Evolutionary conservation across 2,888 invertebrate genomes (phyloP), one percentile per base, ranked within the genome.

Genomic region (Bruchidius siliquastri): DNA sequence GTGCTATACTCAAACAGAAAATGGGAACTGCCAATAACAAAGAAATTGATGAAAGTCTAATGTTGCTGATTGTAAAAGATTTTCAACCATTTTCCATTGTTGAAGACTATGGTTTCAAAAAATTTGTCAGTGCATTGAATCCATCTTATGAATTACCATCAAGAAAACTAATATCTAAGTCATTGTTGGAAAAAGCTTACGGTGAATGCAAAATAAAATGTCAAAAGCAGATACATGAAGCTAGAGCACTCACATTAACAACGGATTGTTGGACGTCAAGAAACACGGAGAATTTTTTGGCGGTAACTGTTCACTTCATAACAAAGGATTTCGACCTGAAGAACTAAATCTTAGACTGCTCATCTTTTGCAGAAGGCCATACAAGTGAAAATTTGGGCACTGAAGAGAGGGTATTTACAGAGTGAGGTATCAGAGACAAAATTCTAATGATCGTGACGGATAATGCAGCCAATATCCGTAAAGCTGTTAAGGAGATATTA

Each of bases 261-360:
- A 82, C 81, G 6, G 83, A 84, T 76, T 79, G 80, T 71, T 82
- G 83, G 82, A 82, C 83, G 20, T 84, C 83, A 8, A 21, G 73
- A 10, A 81, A 78, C 71, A 79, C 75, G 22, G 82, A 83, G 71
- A 80, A 76, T 75, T 82, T 76, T 76, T 74, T 83, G 68, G 81
- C 77, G 22, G 79, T 81, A 8, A 82, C 81, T 8, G 80, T 72
- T 20, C 82, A 82, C 76, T 83, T 78, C 72, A 72, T 82, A 21
- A 69, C 79, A 71, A 69, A 77, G 2, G 67, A 80, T 71, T 83
- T 81, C 78, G 66, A 77, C 75, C n/a, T 80, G 3, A 78, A 81
- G 71, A 77, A 77, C 21, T 2, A 75, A 26, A 68, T 82, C 18
- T 73, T 83, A 21, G 78, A 77, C 13, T 81, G 80, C 69, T 32